A percentile compares a stretch with the other conserved stretches of the same genome.
These are phyloP conservation scores for Aricia artaxerxes DNA, from an alignment of 2,888 invertebrate genomes.

Conservation along the genomic window DNA sequence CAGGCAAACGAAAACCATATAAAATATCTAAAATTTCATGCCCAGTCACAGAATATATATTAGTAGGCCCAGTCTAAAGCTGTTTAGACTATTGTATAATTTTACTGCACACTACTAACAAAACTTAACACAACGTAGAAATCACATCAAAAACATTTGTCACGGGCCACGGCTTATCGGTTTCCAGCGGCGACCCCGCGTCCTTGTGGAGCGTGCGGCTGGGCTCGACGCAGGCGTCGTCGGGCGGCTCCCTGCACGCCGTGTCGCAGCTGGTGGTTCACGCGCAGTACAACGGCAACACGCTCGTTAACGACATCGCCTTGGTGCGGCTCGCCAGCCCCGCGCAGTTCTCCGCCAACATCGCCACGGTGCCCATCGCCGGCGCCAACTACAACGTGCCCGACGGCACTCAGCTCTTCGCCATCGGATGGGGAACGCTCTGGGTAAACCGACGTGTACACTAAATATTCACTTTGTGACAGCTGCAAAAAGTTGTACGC, in stretches of 20 bases:
- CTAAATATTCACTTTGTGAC: too few relatives aligned
- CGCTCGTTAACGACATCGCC: slow-evolving; percentile 46
- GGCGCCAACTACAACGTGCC: slow-evolving; percentile 41
- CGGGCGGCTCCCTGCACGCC: slow-evolving; percentile 42
- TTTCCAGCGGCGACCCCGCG: background rate
- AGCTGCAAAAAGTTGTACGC: too few relatives aligned
- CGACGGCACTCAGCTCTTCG: slow-evolving; percentile 37
- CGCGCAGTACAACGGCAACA: slow-evolving; percentile 39
- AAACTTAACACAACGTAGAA: too few relatives aligned
- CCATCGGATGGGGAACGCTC: slow-evolving; percentile 43
- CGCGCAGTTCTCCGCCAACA: slow-evolving; percentile 36
- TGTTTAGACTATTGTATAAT: too few relatives aligned
- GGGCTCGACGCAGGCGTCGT: slow-evolving; percentile 40
- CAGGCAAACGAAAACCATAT: too few relatives aligned
- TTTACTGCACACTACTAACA: too few relatives aligned
- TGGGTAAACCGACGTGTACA: slow-evolving; percentile 33
- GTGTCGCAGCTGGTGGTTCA: slow-evolving; percentile 43
- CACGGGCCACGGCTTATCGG: too few relatives aligned
- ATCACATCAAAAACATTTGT: background rate
- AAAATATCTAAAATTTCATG: too few relatives aligned
- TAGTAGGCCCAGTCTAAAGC: too few relatives aligned
- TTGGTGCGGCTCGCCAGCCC: slow-evolving; percentile 42
- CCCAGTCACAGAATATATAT: too few relatives aligned
- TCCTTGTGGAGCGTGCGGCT: slow-evolving; percentile 33
- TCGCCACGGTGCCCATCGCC: slow-evolving; percentile 39